phyloP scores from a whole-genome alignment of 30 jellyfish, hydroid and myxozoan species.

The Aurelia sp. region DNA sequence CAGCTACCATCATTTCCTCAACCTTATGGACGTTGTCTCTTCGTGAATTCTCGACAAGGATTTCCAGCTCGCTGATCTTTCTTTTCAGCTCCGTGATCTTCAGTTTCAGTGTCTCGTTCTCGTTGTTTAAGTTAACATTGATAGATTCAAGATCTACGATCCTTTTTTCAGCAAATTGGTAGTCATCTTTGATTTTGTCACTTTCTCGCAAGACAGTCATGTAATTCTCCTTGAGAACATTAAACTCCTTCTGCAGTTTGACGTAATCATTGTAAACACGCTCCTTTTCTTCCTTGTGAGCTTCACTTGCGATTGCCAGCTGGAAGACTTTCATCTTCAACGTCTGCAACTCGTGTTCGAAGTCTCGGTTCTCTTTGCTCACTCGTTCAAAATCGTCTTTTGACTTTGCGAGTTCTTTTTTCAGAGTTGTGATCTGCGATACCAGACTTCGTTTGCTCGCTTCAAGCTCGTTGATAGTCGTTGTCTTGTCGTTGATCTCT shows the following conservation, averaged over 20 bases:
- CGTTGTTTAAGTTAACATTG: slow-evolving; percentile 71
- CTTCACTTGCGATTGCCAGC: slow-evolving; percentile 59
- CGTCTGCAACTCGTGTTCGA: slow-evolving; percentile 80
- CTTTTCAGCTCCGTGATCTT: slow-evolving; percentile 69
- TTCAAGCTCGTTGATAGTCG: slow-evolving; percentile 64
- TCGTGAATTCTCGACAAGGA: slow-evolving; percentile 44
- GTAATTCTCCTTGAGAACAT: slow-evolving; percentile 84
- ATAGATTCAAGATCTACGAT: slow-evolving; percentile 86
- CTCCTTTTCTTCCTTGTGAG: slow-evolving; percentile 93
- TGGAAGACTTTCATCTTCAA: slow-evolving; percentile 69
- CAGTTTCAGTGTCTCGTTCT: slow-evolving; percentile 73
- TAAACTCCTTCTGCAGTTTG: slow-evolving; percentile 74
- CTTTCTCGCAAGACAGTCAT: slow-evolving; percentile 72
- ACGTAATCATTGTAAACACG: slow-evolving; percentile 64
- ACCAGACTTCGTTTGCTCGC: slow-evolving; percentile 71
- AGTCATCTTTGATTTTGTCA: slow-evolving; percentile 80
- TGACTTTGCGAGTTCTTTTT: slow-evolving; percentile 71
- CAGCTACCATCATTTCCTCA: slow-evolving; percentile 74
- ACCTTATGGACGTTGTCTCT: slow-evolving; percentile 59
- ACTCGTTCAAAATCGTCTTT: slow-evolving; percentile 67
- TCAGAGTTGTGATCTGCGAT: slow-evolving; percentile 71
- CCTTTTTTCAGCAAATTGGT: slow-evolving; percentile 71
- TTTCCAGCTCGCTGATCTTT: slow-evolving; percentile 78
- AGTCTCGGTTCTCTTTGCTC: slow-evolving; percentile 60
- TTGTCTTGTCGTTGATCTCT: slow-evolving; percentile 76